These are phyloP conservation scores for Tapirus terrestris DNA, from an alignment of 2,113 vertebrate genomes.

Conservation along the genomic window DNA sequence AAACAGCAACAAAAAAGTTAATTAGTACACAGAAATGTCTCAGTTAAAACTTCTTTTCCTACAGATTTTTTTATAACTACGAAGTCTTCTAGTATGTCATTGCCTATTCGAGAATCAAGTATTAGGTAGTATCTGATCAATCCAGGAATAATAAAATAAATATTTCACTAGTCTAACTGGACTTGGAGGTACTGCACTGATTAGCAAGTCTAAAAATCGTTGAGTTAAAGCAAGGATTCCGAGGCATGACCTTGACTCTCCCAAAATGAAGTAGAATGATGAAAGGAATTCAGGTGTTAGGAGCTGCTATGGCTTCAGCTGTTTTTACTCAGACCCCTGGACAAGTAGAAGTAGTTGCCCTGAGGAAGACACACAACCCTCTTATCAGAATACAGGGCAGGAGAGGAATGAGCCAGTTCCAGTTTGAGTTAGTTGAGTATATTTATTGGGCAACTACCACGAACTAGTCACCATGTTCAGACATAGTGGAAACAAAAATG, in stretches of 20 bases:
- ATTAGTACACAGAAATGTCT: background rate
- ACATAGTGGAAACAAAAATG: background rate
- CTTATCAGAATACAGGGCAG: background rate
- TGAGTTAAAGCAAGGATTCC: background rate
- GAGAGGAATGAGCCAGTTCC: background rate
- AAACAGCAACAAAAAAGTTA: conserved; percentile 33
- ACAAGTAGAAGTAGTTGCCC: background rate
- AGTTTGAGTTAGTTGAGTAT: background rate
- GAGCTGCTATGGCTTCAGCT: background rate
- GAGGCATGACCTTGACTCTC: background rate
- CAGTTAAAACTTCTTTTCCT: background rate
- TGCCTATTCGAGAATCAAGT: background rate
- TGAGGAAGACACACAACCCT: background rate
- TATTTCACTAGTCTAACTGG: background rate
- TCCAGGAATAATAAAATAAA: background rate
- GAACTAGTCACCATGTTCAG: background rate
- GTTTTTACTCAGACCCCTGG: background rate
- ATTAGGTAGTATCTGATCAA: background rate
- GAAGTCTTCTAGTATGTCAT: background rate
- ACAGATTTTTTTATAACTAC: background rate
- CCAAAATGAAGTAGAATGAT: background rate
- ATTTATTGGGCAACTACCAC: background rate
- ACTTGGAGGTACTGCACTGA: background rate
- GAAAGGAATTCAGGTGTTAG: background rate
- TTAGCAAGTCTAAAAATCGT: background rate